A percentile compares a stretch with the other conserved stretches of the same genome.
Evolutionary conservation across 1,140 invertebrate genomes (phyloP).

Genomic region (Penaeus vannamei): DNA sequence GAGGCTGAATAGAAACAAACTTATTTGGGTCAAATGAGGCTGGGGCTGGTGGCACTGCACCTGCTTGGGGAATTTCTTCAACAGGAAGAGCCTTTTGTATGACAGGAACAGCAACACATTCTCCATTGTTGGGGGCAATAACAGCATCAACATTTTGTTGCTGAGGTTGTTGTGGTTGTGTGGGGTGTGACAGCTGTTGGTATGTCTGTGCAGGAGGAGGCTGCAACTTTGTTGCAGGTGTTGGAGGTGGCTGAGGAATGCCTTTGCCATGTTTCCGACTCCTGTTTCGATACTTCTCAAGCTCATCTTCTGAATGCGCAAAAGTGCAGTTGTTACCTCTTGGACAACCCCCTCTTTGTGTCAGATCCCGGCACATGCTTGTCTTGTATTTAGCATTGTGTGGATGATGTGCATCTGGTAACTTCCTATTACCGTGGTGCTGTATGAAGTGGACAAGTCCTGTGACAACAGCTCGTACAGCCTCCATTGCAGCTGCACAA

Average conservation of each 20-base stretch:
- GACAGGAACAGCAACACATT: constrained; percentile 39
- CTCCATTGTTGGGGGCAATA: constrained; percentile 50
- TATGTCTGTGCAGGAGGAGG: constrained; percentile 20
- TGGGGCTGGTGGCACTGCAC: constrained; percentile 33
- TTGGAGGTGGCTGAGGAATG: constrained; percentile 37
- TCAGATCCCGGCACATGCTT: constrained; percentile 89
- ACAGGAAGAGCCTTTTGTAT: constrained; percentile 41
- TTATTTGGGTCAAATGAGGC: constrained; percentile 53
- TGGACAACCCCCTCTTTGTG: constrained; percentile 84
- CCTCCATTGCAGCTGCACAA: constrained; percentile 81
- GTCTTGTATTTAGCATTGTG: constrained; percentile 90
- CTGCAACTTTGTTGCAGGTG: constrained; percentile 38
- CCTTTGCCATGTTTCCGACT: constrained; percentile 63
- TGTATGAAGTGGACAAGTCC: constrained; percentile 89
- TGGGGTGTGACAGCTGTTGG: constrained; percentile 28
- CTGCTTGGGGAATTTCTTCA: constrained; percentile 52
- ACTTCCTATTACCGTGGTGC: constrained; percentile 73
- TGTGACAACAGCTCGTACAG: constrained; percentile 85
- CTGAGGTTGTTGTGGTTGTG: constrained; percentile 34
- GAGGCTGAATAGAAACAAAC: constrained; percentile 54
- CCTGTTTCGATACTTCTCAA: constrained; percentile 76
- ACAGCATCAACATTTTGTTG: constrained; percentile 10
- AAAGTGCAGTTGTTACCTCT: constrained; percentile 90
- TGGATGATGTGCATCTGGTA: constrained; percentile 74
- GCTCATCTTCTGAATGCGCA: constrained; percentile 91